Percentiles rank a stretch among this genome's conserved stretches.
phyloP scores from a whole-genome alignment of 2,888 invertebrate species.

The Nezara viridula region DNA sequence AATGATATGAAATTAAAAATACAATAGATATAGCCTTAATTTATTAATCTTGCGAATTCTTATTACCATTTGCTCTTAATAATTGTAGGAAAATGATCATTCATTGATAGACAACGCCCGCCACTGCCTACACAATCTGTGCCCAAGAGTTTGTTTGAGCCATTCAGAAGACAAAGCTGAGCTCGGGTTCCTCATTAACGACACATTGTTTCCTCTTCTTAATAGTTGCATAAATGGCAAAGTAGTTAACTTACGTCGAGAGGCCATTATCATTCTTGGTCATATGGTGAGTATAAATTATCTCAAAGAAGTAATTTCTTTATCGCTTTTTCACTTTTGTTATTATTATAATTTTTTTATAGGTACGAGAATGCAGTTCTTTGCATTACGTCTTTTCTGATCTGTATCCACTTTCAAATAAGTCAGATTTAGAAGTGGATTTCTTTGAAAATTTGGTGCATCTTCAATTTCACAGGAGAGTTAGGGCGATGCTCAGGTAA shows the following conservation, averaged over 20 bases:
- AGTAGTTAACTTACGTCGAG: slow-evolving; percentile 81
- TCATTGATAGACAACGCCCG: slow-evolving; percentile 85
- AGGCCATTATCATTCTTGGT: slow-evolving; percentile 84
- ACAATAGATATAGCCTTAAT: no score
- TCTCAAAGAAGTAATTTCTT: not conserved
- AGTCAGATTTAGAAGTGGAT: slow-evolving; percentile 86
- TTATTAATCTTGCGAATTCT: no score
- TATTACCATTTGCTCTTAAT: no score
- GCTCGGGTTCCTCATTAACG: slow-evolving; percentile 77
- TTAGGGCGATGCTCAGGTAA: slow-evolving; percentile 82
- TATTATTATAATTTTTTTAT: slow-evolving; percentile 6
- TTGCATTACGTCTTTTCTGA: slow-evolving; percentile 81
- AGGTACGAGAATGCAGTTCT: slow-evolving; percentile 78
- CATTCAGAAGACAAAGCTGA: slow-evolving; percentile 72
- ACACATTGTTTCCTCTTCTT: slow-evolving; percentile 81
- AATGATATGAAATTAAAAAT: no score
- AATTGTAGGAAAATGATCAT: slow-evolving; percentile 80
- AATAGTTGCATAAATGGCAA: slow-evolving; percentile 80
- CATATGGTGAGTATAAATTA: slow-evolving; percentile 72
- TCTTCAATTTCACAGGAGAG: slow-evolving; percentile 87
- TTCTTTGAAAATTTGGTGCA: slow-evolving; percentile 96
- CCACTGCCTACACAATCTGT: slow-evolving; percentile 79
- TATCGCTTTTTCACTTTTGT: not conserved
- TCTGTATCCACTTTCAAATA: slow-evolving; percentile 77
- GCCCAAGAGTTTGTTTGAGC: slow-evolving; percentile 71